phyloP scores from a whole-genome alignment of 2,113 vertebrate genomes.

The Campylomormyrus tamandua region DNA sequence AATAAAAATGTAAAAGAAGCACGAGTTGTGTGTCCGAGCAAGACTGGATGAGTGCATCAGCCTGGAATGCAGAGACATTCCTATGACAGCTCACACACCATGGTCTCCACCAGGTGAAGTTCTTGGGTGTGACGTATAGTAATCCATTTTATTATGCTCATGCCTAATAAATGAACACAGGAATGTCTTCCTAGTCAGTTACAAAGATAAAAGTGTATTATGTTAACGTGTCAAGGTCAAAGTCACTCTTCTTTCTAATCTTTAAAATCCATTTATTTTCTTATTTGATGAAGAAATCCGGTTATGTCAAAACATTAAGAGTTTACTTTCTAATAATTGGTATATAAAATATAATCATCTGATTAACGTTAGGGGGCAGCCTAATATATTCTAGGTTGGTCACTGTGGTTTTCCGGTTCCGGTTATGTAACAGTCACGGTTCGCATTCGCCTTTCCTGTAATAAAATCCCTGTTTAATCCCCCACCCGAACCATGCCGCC shows the following conservation, averaged over 20 bases:
- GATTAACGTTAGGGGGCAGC: not conserved
- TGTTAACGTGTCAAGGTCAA: not conserved
- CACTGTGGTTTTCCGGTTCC: not conserved
- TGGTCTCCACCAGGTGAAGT: not conserved
- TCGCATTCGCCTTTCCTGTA: not conserved
- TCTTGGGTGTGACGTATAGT: not conserved
- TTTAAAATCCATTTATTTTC: not conserved
- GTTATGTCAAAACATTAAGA: not conserved
- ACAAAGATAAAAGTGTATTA: not conserved
- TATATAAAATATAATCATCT: not conserved
- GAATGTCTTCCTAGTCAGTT: not conserved
- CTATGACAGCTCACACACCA: not conserved
- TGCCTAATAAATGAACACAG: not conserved
- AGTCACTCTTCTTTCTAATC: not conserved
- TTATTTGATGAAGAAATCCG: not conserved
- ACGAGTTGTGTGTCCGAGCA: not conserved
- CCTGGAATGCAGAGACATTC: not conserved
- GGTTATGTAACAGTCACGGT: slow-evolving; percentile 3
- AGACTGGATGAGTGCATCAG: not conserved
- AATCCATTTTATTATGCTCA: not conserved
- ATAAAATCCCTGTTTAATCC: slow-evolving; percentile 15
- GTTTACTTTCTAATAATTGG: not conserved
- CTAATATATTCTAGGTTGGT: not conserved
- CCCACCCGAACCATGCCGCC: not conserved
- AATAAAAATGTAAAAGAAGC: not conserved